Conservation (phyloP, 1,140 invertebrate species). For the Pseudoatta argentina region DNA sequence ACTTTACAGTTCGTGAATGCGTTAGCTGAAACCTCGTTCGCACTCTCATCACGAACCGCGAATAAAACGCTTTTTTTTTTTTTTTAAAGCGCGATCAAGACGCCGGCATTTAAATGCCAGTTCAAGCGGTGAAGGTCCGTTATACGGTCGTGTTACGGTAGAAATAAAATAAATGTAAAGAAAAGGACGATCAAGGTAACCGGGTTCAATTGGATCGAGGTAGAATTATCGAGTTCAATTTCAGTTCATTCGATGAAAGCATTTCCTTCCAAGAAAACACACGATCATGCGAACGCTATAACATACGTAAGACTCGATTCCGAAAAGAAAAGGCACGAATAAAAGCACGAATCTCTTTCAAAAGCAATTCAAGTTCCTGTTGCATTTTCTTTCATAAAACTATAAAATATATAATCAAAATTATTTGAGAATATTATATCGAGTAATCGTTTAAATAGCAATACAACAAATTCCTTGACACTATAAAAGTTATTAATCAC, state of each 20-base stretch:
- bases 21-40: slow-evolving; percentile 39
- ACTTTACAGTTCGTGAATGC: slow-evolving; percentile 42
- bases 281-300: neutral
- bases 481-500: neutral
- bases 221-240: slow-evolving; percentile 40
- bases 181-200: neutral
- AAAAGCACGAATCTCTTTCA: slow-evolving; percentile 12
- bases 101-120: slow-evolving; percentile 54
- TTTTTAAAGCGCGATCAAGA: slow-evolving; percentile 9
- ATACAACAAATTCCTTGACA: neutral
- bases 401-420: neutral
- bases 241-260: slow-evolving; percentile 32
- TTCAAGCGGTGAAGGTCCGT: slow-evolving; percentile 10
- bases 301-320: neutral
- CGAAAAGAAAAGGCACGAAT: neutral
- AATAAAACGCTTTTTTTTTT: slow-evolving; percentile 37
- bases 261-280: neutral
- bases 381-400: neutral
- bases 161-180: slow-evolving; percentile 44
- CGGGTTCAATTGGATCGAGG: slow-evolving; percentile 16
- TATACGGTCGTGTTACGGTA: slow-evolving; percentile 20
- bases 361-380: neutral
- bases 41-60: slow-evolving; percentile 40
- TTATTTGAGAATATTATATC: neutral
- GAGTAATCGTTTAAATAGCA: neutral